Conservation (phyloP, 2,113 vertebrate species). For the Sinosuthora webbiana region DNA sequence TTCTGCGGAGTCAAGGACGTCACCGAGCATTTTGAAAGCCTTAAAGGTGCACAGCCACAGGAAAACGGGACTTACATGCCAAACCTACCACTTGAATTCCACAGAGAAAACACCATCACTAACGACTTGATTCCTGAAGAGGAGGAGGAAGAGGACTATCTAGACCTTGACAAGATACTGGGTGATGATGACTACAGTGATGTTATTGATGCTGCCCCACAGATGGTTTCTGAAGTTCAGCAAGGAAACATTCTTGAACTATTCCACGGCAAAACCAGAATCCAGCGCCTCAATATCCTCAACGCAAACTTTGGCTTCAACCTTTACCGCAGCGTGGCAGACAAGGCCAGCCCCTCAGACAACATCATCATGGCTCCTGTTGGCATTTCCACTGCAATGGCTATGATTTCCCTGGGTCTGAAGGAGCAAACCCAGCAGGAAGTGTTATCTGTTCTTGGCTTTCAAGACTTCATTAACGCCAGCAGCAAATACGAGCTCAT, state of each 20-base stretch:
- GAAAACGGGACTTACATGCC: conserved; percentile 34
- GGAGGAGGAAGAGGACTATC: conserved; percentile 79
- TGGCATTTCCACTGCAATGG: conserved; percentile 94
- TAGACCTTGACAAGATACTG: conserved; percentile 87
- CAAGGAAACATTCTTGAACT: conserved; percentile 83
- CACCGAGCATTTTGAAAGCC: conserved; percentile 68
- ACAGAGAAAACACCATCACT: conserved; percentile 92
- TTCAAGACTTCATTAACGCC: conserved; percentile 88
- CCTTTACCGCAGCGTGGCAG: conserved; percentile 87
- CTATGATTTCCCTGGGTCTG: conserved; percentile 89
- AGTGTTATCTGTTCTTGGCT: conserved; percentile 83
- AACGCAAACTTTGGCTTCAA: conserved; percentile 90
- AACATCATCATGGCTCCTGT: conserved; percentile 93
- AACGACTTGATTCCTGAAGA: conserved; percentile 85
- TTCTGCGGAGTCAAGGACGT: conserved; percentile 77
- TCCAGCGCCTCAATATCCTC: conserved; percentile 90
- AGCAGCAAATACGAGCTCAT: conserved; percentile 87
- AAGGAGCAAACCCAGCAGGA: conserved; percentile 79
- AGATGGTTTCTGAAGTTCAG: conserved; percentile 77
- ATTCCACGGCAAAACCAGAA: conserved; percentile 88
- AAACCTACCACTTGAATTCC: conserved; percentile 79
- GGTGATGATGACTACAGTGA: conserved; percentile 85
- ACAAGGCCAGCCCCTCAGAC: conserved; percentile 77
- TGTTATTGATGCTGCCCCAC: conserved; percentile 81
- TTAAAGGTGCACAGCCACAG: conserved; percentile 23